Evolutionary conservation across 1,140 invertebrate genomes (phyloP).

Genomic region (Lordiphosa mommai): DNA sequence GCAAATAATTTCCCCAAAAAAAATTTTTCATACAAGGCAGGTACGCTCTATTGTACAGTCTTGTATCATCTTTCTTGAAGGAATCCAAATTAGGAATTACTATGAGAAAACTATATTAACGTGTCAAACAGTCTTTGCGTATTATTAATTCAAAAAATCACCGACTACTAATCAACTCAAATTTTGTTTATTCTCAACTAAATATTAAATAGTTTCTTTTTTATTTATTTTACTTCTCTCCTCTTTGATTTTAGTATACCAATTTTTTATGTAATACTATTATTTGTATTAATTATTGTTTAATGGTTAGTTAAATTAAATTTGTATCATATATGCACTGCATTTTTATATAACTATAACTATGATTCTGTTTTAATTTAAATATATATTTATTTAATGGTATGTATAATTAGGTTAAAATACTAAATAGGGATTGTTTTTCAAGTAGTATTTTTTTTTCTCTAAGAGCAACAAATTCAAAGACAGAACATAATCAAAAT

Average conservation of each 20-base stretch:
- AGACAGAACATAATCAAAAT: conserved; percentile 11
- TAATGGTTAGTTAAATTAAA: conserved; percentile 27
- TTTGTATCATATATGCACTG: conserved; percentile 48
- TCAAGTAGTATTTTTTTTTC: background rate
- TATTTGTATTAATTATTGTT: conserved; percentile 3
- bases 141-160: no score
- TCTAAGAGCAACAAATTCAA: conserved; percentile 15
- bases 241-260: conserved; percentile 38
- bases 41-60: no score
- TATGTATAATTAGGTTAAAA: conserved; percentile 46
- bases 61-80: no score
- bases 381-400: conserved; percentile 28
- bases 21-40: no score
- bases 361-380: conserved; percentile 24
- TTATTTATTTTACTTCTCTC: conserved; percentile 37
- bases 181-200: conserved; percentile 45
- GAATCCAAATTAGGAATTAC: no score
- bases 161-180: background rate
- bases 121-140: no score
- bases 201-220: conserved; percentile 65
- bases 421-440: conserved; percentile 20
- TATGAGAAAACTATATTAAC: no score
- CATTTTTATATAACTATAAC: conserved; percentile 21
- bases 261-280: conserved; percentile 14
- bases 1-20: no score